Percentiles rank a stretch among this genome's conserved stretches.
These are phyloP conservation scores for Dione juno DNA, from an alignment of 2,888 invertebrate genomes.

Conservation along the genomic window DNA sequence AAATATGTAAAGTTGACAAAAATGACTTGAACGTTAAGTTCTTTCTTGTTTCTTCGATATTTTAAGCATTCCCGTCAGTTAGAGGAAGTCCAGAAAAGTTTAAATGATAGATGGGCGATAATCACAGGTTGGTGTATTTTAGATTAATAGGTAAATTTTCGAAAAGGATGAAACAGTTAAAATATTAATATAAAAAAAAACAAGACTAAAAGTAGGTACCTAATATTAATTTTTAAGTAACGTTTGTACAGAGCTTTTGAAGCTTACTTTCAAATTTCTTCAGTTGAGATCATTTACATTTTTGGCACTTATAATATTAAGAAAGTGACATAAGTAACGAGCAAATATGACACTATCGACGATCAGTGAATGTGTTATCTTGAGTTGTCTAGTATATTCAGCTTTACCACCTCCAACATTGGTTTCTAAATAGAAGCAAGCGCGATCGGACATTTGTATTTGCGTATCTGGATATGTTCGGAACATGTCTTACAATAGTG, in stretches of 20 bases:
- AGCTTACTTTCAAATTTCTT: conserved; percentile 33
- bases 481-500: conserved; percentile 9
- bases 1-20: no score
- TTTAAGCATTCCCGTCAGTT: conserved; percentile 7
- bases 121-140: conserved; percentile 27
- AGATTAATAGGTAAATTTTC: neutral
- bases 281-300: conserved; percentile 34
- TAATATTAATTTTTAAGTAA: neutral
- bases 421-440: neutral
- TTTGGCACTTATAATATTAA: conserved; percentile 36
- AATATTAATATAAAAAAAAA: neutral
- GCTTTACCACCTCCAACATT: neutral
- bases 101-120: conserved; percentile 30
- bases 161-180: neutral
- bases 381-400: neutral
- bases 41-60: conserved; percentile 8
- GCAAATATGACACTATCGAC: conserved; percentile 35
- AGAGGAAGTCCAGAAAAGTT: conserved; percentile 34
- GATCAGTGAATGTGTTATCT: conserved; percentile 22
- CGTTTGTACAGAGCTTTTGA: neutral
- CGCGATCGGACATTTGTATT: conserved; percentile 12
- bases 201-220: neutral
- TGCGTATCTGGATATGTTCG: conserved; percentile 16
- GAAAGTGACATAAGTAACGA: conserved; percentile 43
- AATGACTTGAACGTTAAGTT: no score